Evolutionary conservation across 2,888 invertebrate species (phyloP).

Genomic region (Brachylomia viminalis): DNA sequence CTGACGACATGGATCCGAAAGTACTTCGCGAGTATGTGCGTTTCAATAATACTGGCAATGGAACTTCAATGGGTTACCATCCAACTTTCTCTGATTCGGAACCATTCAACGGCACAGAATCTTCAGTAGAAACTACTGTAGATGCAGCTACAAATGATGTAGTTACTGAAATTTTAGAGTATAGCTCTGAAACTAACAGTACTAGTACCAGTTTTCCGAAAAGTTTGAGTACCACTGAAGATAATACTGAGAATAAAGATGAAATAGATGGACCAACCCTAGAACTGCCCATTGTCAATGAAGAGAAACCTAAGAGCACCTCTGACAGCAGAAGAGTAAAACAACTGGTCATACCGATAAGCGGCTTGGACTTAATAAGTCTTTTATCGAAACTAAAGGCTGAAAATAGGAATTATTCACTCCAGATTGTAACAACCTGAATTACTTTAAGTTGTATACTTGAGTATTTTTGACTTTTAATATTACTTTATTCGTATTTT

Average conservation of each 20-base stretch:
- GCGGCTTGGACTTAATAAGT: slow-evolving; percentile 63
- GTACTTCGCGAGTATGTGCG: background rate
- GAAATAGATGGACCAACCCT: background rate
- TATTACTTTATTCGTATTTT: slow-evolving; percentile 43
- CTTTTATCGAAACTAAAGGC: slow-evolving; percentile 63
- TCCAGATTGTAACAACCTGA: slow-evolving; percentile 65
- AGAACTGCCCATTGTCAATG: background rate
- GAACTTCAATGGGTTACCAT: background rate
- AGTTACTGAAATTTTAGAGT: background rate
- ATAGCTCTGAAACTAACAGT: background rate
- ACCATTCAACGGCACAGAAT: background rate
- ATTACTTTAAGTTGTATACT: slow-evolving; percentile 51
- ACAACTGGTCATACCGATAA: slow-evolving; percentile 59
- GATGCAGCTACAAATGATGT: background rate
- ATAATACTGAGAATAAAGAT: background rate
- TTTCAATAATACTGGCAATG: background rate
- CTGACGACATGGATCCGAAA: background rate
- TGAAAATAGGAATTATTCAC: slow-evolving; percentile 69
- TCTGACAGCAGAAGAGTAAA: slow-evolving; percentile 29
- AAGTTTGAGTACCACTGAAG: background rate
- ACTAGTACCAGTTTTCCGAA: background rate
- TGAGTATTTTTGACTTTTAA: slow-evolving; percentile 52
- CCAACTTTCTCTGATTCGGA: background rate
- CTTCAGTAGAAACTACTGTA: background rate
- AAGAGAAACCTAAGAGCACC: background rate